phyloP scores from a whole-genome alignment of 2,797 vertebrate species.

The Falco novaeseelandiae region DNA sequence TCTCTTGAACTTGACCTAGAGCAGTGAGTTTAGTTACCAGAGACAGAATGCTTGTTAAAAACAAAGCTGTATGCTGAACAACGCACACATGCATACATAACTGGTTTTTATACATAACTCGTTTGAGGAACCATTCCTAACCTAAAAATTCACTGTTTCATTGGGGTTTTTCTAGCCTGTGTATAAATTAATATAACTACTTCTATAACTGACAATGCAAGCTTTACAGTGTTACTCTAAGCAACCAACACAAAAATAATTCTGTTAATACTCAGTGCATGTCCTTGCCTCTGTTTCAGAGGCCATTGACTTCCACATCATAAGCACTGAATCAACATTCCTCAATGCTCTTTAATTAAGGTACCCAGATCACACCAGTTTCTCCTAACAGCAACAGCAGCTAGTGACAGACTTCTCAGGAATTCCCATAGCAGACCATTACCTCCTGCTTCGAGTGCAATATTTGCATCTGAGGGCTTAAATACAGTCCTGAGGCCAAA shows the following conservation, averaged over 20 bases:
- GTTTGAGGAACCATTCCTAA: background rate
- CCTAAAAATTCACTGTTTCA: background rate
- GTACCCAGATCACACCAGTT: background rate
- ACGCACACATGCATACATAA: accelerated
- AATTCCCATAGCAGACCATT: background rate
- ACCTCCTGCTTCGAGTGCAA: background rate
- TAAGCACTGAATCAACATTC: background rate
- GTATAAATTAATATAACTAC: background rate
- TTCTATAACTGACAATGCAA: background rate
- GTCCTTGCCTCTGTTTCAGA: background rate
- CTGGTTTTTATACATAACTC: too few relatives aligned
- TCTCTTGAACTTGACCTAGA: background rate
- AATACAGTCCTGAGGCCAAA: background rate
- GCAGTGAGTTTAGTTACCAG: background rate
- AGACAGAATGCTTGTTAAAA: background rate
- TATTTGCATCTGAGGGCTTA: background rate
- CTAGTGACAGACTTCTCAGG: background rate
- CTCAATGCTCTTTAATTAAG: background rate
- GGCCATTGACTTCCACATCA: background rate
- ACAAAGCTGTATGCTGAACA: background rate
- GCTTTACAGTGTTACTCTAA: background rate
- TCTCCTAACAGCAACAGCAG: background rate
- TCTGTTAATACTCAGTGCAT: background rate
- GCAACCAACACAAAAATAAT: background rate
- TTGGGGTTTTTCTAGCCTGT: background rate